phyloP scores from a whole-genome alignment of 1,140 invertebrate species.

The Listronotus bonariensis region DNA sequence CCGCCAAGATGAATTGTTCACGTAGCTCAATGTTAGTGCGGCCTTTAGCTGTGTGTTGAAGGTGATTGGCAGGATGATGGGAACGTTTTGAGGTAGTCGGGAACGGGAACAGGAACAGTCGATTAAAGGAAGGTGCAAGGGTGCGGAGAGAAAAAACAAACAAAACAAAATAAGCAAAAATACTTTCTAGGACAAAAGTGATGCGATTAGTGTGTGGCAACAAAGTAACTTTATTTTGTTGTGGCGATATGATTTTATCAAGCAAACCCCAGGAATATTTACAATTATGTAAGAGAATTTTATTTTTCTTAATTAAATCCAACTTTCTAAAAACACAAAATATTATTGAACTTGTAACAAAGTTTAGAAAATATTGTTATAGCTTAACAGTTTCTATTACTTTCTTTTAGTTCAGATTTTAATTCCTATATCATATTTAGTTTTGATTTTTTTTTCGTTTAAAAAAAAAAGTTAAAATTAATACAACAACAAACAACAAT shows the following conservation, averaged over 20 bases:
- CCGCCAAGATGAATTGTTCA: slow-evolving; percentile 97
- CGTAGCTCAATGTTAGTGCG: slow-evolving; percentile 98
- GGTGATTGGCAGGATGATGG: slow-evolving; percentile 46
- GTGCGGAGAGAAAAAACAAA: slow-evolving; percentile 49
- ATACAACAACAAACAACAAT: no score
- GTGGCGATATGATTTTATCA: no score
- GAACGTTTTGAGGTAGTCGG: slow-evolving; percentile 30
- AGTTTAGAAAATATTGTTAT: no score
- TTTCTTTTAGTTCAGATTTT: no score
- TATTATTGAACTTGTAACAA: no score
- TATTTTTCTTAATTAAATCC: no score
- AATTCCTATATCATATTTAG: no score
- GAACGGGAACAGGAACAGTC: slow-evolving; percentile 17
- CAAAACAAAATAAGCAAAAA: slow-evolving; percentile 53
- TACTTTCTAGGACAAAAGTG: slow-evolving; percentile 12
- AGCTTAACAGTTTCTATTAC: no score
- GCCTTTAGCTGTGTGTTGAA: slow-evolving; percentile 87
- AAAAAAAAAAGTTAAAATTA: no score
- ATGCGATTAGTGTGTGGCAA: slow-evolving; percentile 15
- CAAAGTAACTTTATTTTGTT: slow-evolving; percentile 3
- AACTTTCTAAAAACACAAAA: no score
- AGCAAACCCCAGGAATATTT: no score
- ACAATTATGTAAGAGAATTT: not conserved
- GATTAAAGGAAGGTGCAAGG: slow-evolving; percentile 16
- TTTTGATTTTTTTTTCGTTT: no score